Evolutionary conservation across 1,140 invertebrate genomes (phyloP), one percentile per base, ranked within the genome.

Genomic region (Bathynomus jamesi): DNA sequence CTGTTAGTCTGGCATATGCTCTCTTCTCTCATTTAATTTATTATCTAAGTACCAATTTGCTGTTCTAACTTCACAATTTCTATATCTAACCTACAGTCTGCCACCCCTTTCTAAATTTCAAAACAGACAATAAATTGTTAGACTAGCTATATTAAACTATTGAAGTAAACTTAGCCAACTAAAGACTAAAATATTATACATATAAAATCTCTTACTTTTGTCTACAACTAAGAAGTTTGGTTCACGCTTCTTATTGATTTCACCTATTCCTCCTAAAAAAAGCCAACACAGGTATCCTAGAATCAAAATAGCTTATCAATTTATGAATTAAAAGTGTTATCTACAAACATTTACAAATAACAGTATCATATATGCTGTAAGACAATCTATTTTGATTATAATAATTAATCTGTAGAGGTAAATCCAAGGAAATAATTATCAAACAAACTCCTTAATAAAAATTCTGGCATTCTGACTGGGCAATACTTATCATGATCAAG

Each of bases 201-300:
- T n/a, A n/a, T n/a, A n/a, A n/a, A n/a, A n/a, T n/a, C n/a, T 83
- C 88, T 87, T 88, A 96, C 94, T 96, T 88, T 98, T 98, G 81
- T 98, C 94, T 24, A 98, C 95, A 28, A 98, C 95, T 88, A 99
- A 89, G 81, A 99, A 99, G 84, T 99, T 99, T 0, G 96, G 89
- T 80, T 98, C 94, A 72, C 96, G 88, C 82, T 97, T 93, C 84
- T 99, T 99, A 83, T 99, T 99, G 71, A 99, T 92, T 87, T 96
- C 97, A 28, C 97, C 97, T 81, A 99, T 92, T 69, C 97, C 97
- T 62, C 97, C 98, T 28, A 99, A 84, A 4, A 99, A 82, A 99
- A 99, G 65, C 98, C 98, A 75, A 99, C 97, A 83, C 96, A 99
- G 4, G 98, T 99, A 81, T 99, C 97, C 94, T 98, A 79, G 32